A percentile compares a stretch with the other conserved stretches of the same genome.
Evolutionary conservation across 1,140 invertebrate genomes (phyloP).

Genomic region (Philopotamus ludificatus): DNA sequence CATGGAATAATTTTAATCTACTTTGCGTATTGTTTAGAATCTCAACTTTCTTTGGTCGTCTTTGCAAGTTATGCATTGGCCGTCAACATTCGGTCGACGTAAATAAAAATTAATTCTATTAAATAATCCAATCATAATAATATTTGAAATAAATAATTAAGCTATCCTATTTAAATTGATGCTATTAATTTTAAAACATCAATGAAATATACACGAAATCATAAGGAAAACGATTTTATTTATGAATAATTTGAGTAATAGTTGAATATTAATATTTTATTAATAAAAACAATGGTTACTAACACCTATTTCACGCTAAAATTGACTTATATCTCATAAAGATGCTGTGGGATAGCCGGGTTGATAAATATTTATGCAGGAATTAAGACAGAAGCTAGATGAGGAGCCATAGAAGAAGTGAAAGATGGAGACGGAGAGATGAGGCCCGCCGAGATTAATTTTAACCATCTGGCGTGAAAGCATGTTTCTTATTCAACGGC

Average conservation of each 20-base stretch:
- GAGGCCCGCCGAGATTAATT: conserved; percentile 24
- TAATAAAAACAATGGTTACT: background rate
- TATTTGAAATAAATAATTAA: too few relatives aligned
- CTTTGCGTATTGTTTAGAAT: conserved; percentile 22
- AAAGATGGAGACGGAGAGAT: conserved; percentile 27
- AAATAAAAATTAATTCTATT: too few relatives aligned
- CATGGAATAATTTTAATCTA: conserved; percentile 21
- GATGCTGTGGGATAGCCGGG: conserved; percentile 18
- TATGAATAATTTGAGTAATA: background rate
- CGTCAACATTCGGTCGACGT: background rate
- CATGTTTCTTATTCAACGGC: conserved; percentile 20
- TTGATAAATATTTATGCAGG: conserved; percentile 30
- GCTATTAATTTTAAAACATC: background rate
- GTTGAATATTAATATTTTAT: background rate
- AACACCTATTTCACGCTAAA: background rate
- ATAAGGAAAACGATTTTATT: background rate
- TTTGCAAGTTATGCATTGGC: background rate
- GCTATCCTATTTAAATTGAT: background rate
- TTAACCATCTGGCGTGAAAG: conserved; percentile 30
- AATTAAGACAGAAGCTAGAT: conserved; percentile 23
- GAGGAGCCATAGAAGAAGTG: conserved; percentile 17
- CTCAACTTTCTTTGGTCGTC: conserved; percentile 19
- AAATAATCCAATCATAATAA: too few relatives aligned
- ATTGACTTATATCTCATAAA: conserved; percentile 3
- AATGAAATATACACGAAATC: background rate